phyloP scores from a whole-genome alignment of 2,797 vertebrate genomes.

The Notolepis coatsorum region DNA sequence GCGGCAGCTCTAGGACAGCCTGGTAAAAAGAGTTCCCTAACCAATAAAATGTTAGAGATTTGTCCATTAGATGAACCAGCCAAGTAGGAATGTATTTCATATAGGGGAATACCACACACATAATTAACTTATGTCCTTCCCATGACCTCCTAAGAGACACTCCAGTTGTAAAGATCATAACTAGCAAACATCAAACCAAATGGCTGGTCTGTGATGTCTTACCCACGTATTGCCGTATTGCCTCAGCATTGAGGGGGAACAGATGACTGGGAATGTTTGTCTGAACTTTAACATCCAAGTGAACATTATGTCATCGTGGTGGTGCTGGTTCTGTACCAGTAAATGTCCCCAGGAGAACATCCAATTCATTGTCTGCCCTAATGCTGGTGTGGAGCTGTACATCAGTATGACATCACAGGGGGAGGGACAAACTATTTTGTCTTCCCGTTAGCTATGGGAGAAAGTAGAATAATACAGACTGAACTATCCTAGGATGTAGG shows the following conservation, averaged over 20 bases:
- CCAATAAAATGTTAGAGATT: too few species aligned
- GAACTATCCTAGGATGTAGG: too few species aligned
- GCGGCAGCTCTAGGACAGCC: too few species aligned
- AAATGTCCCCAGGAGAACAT: too few species aligned
- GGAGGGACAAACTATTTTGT: too few species aligned
- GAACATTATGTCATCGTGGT: background rate
- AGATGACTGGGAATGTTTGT: conserved; percentile 2
- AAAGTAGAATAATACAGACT: too few species aligned
- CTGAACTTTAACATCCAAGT: conserved; percentile 9
- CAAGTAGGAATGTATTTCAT: conserved; percentile 31
- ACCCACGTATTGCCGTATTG: conserved; percentile 5
- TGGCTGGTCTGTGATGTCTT: background rate
- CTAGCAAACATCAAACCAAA: conserved; percentile 10
- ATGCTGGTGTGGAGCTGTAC: too few species aligned
- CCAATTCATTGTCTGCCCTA: background rate
- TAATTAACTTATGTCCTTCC: conserved; percentile 37
- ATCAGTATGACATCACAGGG: conserved; percentile 3
- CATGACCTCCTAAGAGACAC: conserved; percentile 23
- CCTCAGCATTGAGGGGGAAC: background rate
- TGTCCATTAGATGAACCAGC: too few species aligned
- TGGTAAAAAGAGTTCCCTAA: too few species aligned
- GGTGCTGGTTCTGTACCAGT: background rate
- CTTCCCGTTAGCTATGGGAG: too few species aligned
- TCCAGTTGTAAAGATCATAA: conserved; percentile 38
- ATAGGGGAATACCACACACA: conserved; percentile 51